Evolutionary conservation across 2,888 invertebrate species (phyloP), one percentile per base, ranked within the genome.

Genomic region (Leistus spinibarbis): DNA sequence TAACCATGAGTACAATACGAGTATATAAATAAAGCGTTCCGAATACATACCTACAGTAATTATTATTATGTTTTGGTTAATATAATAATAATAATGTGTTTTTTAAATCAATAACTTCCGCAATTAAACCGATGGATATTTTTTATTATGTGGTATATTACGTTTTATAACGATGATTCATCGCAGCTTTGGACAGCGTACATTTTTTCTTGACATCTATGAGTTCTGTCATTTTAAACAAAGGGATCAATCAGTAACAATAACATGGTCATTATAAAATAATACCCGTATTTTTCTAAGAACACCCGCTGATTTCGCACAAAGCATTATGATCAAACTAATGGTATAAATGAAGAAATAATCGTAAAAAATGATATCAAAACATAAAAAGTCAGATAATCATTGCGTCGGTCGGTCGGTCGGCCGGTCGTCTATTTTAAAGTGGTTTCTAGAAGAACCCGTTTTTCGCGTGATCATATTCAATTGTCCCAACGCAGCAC

Each of bases 401-500:
- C 40, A 40, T n/a, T n/a, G n/a, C n/a, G n/a, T n/a, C n/a, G n/a
- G n/a, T n/a, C n/a, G n/a, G n/a, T n/a, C n/a, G n/a, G n/a, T n/a
- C n/a, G n/a, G n/a, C n/a, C n/a, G n/a, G n/a, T 40, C 40, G 40
- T 40, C 40, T 40, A 40, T 40, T 40, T 40, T 40, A 40, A 40
- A 40, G 40, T 57, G 16, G 19, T 57, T 57, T 19, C 57, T 57
- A 19, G 57, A 57, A 57, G 16, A 57, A 19, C 19, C 16, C 1
- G 57, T 57, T 57, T 19, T 60, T 24, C 69, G n/a, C 17, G 53
- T 69, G 69, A 69, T 69, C 57, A 60, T 60, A 69, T 69, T 69
- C 69, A 69, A 69, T 60, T 69, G 40, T 60, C 17, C 9, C 17
- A 40, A 40, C 40, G 40, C 7, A 40, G 40, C 40, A 5, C 40